Percentiles rank a stretch among this genome's conserved stretches.
Conservation (phyloP, 2,797 vertebrate species). For the Hypotaenidia philippensis region DNA sequence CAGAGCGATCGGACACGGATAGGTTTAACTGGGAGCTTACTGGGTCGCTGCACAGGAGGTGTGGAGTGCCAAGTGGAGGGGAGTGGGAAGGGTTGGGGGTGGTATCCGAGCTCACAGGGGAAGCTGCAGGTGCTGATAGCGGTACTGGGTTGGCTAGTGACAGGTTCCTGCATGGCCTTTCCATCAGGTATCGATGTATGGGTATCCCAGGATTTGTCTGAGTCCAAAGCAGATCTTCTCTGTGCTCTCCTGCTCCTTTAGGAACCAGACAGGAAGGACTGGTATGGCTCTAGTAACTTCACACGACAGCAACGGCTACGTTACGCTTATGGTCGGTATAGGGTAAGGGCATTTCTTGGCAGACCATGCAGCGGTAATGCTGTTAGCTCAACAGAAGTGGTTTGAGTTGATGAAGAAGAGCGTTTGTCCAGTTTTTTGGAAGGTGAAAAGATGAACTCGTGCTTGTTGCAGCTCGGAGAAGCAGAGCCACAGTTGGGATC, state of each 20-base stretch:
- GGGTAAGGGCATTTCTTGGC: not conserved
- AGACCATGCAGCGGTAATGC: rapidly evolving
- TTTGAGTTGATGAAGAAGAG: not conserved
- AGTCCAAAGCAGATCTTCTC: not conserved
- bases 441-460: not conserved
- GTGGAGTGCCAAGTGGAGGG: rapidly evolving
- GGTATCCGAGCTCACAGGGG: not conserved
- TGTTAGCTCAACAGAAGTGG: not conserved
- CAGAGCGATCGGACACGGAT: not conserved
- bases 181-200: not conserved
- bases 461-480: not conserved
- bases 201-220: not conserved
- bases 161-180: rapidly evolving
- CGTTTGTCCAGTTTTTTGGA: not conserved
- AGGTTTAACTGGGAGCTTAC: not conserved
- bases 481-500: not conserved
- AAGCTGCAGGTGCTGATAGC: not conserved
- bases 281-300: rapidly evolving
- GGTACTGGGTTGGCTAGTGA: no score
- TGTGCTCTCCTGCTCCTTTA: not conserved
- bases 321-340: rapidly evolving
- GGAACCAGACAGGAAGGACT: not conserved
- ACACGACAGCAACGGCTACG: not conserved
- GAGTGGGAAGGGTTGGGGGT: not conserved
- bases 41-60: rapidly evolving